Evolutionary conservation across 2,113 vertebrate species (phyloP).

Genomic region (Gobiocypris rarus): DNA sequence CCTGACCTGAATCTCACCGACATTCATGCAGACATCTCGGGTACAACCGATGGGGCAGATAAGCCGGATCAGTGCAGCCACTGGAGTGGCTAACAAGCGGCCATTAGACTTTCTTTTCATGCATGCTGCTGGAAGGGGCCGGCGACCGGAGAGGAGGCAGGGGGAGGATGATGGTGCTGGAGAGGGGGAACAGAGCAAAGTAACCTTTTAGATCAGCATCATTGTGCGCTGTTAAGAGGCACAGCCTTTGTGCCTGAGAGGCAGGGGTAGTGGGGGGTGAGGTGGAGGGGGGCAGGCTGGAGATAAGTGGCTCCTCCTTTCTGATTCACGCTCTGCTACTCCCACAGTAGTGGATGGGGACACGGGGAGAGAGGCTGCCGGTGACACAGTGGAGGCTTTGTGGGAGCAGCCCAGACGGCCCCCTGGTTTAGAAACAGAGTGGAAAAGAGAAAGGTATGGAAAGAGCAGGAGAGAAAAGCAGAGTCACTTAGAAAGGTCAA

Average conservation of each 20-base stretch:
- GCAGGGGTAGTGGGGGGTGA: slow-evolving; percentile 39
- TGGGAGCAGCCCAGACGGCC: slow-evolving; percentile 71
- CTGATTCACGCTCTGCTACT: slow-evolving; percentile 78
- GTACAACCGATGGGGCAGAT: slow-evolving; percentile 75
- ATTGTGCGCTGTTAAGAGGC: slow-evolving; percentile 84
- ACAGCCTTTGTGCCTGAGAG: slow-evolving; percentile 75
- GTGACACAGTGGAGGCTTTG: slow-evolving; percentile 91
- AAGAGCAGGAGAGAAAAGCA: slow-evolving; percentile 14
- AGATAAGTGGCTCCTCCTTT: slow-evolving; percentile 67
- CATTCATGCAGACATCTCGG: slow-evolving; percentile 76
- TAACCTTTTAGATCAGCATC: slow-evolving; percentile 78
- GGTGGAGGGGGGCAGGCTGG: slow-evolving; percentile 42
- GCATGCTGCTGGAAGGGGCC: slow-evolving; percentile 69
- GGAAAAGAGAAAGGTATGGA: slow-evolving; percentile 21
- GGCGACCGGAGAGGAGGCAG: slow-evolving; percentile 61
- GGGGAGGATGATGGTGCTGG: slow-evolving; percentile 60
- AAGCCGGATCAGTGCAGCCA: slow-evolving; percentile 79
- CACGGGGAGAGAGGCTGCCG: slow-evolving; percentile 58
- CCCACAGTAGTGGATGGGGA: slow-evolving; percentile 55
- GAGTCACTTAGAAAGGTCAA: slow-evolving; percentile 34
- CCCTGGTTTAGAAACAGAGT: slow-evolving; percentile 43
- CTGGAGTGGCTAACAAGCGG: slow-evolving; percentile 84
- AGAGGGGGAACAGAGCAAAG: slow-evolving; percentile 59
- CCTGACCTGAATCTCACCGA: slow-evolving; percentile 74
- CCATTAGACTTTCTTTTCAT: slow-evolving; percentile 95